These are phyloP conservation scores for Actinia tenebrosa DNA, from an alignment of 64 coral and sea anemone species.

Conservation along the genomic window DNA sequence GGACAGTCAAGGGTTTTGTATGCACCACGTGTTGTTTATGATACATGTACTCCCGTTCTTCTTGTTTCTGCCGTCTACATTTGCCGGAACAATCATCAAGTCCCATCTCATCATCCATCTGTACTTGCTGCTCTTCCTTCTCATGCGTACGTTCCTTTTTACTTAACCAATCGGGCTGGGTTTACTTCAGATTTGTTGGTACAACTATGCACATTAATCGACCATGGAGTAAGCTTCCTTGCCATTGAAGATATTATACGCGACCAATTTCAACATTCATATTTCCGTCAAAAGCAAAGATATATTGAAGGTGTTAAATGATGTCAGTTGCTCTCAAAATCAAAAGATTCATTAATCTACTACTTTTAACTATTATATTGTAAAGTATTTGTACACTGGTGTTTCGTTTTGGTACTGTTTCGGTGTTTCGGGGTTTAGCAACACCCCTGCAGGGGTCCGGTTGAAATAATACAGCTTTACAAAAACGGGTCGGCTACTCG, in stretches of 20 bases:
- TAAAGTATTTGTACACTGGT: too few relatives aligned
- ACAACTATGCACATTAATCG: slow-evolving; percentile 32
- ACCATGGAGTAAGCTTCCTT: slow-evolving; percentile 41
- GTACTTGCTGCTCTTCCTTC: slow-evolving; percentile 23
- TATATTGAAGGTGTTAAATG: neutral
- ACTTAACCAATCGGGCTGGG: slow-evolving; percentile 35
- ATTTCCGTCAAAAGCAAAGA: neutral
- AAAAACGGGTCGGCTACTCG: too few relatives aligned
- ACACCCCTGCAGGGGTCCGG: too few relatives aligned
- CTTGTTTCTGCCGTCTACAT: slow-evolving; percentile 37
- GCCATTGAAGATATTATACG: slow-evolving; percentile 30
- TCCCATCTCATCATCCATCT: slow-evolving; percentile 28
- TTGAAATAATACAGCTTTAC: too few relatives aligned
- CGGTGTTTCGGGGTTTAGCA: too few relatives aligned
- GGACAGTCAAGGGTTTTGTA: neutral
- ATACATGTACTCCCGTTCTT: slow-evolving; percentile 11
- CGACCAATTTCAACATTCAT: slow-evolving; percentile 28
- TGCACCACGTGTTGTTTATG: slow-evolving; percentile 14
- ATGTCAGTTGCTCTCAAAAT: too few relatives aligned
- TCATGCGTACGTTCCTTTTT: slow-evolving; percentile 28
- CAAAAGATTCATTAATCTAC: too few relatives aligned
- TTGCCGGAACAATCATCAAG: slow-evolving; percentile 20
- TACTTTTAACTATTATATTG: too few relatives aligned
- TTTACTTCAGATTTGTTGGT: slow-evolving; percentile 28
- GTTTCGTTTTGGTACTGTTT: too few relatives aligned